Percentiles rank a stretch among this genome's conserved stretches.
Conservation (phyloP, 2,113 vertebrate species). For the Archilochus colubris region DNA sequence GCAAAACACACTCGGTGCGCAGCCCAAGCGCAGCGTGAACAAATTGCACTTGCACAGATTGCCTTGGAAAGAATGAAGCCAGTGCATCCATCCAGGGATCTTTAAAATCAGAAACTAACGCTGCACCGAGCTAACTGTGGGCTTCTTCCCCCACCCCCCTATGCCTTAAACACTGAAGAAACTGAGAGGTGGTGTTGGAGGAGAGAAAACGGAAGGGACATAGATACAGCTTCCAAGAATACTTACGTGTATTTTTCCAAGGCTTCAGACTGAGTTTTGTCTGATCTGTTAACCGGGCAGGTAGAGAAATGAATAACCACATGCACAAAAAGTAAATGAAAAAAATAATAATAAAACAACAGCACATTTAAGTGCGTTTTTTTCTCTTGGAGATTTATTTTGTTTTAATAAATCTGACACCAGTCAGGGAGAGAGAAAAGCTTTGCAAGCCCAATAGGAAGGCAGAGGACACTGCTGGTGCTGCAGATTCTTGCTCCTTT, state of each 20-base stretch:
- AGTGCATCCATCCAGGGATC: not conserved
- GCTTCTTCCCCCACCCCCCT: accelerated
- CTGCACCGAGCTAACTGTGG: not conserved
- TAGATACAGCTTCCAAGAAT: not conserved
- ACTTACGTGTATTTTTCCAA: not conserved
- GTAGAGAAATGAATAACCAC: constrained; percentile 8
- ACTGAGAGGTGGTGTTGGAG: not conserved
- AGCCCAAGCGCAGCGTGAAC: not conserved
- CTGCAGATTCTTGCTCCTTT: constrained; percentile 45
- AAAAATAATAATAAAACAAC: constrained; percentile 64
- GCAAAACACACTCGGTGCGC: not conserved
- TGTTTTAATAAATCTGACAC: constrained; percentile 82
- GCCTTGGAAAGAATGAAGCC: not conserved
- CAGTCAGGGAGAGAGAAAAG: constrained; percentile 76
- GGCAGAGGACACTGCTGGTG: constrained; percentile 47
- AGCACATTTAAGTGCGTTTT: constrained; percentile 74
- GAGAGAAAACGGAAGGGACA: not conserved
- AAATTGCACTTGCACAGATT: not conserved
- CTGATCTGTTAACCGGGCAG: not conserved
- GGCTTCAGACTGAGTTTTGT: not conserved
- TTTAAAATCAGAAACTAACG: not conserved
- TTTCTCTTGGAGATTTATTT: constrained; percentile 82
- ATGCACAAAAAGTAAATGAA: not conserved
- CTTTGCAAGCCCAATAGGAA: constrained; percentile 61
- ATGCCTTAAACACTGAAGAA: not conserved